phyloP scores from a whole-genome alignment of 2,113 vertebrate genomes.

The Crypturellus undulatus region DNA sequence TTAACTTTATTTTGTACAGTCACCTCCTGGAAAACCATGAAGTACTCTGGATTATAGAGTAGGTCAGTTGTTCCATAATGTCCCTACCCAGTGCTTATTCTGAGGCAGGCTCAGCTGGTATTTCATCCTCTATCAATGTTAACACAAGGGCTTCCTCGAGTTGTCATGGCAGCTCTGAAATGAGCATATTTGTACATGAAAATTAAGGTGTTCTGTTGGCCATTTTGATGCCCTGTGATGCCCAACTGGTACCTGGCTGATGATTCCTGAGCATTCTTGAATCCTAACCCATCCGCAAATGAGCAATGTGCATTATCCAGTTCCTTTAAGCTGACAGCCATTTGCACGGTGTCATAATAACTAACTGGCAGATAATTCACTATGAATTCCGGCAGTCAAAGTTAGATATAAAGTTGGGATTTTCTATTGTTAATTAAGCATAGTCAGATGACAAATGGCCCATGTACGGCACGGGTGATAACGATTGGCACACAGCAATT shows the following conservation, averaged over 20 bases:
- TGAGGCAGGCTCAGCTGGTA: not conserved
- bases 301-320: not conserved
- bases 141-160: not conserved
- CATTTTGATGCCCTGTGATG: not conserved
- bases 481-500: not conserved
- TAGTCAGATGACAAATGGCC: not conserved
- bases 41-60: not conserved
- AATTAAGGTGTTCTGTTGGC: conserved; percentile 9
- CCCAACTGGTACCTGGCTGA: not conserved
- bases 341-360: not conserved
- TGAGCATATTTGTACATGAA: not conserved
- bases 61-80: not conserved
- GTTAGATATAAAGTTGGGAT: not conserved
- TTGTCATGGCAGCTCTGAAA: not conserved
- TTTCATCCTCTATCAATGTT: not conserved
- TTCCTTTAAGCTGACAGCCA: not conserved
- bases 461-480: not conserved
- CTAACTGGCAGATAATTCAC: not conserved
- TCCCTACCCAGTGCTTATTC: not conserved
- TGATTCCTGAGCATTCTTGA: conserved; percentile 5
- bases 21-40: not conserved
- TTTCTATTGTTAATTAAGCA: conserved; percentile 25
- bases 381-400: not conserved
- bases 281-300: not conserved
- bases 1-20: not conserved